phyloP scores from a whole-genome alignment of 2,797 vertebrate species.

The Pseudochirops cupreus region DNA sequence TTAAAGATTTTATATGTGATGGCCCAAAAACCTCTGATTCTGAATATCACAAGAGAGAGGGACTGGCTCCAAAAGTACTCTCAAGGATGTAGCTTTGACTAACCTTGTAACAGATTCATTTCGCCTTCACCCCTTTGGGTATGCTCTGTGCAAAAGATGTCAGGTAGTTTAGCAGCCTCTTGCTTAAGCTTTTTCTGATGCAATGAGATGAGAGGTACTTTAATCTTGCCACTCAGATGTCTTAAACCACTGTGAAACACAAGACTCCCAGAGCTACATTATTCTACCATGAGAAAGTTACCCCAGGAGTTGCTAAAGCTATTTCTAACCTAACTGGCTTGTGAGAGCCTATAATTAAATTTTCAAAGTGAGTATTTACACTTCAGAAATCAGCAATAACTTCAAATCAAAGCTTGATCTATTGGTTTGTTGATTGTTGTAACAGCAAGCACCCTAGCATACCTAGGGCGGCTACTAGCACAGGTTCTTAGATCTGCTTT shows the following conservation, averaged over 20 bases:
- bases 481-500: no score
- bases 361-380: background rate
- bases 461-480: no score
- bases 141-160: background rate
- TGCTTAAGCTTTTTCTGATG: background rate
- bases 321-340: background rate
- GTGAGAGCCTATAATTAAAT: background rate
- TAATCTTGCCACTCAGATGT: background rate
- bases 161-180: background rate
- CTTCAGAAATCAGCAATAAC: background rate
- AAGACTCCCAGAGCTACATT: background rate
- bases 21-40: background rate
- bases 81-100: background rate
- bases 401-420: background rate
- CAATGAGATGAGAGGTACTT: background rate
- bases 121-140: background rate
- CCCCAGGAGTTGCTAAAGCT: no score
- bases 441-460: no score
- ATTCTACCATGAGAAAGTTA: no score
- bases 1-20: background rate
- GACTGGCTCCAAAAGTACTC: background rate
- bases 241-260: background rate
- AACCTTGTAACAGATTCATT: background rate
- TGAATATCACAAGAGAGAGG: background rate
- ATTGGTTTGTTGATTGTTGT: background rate